Base-by-base conservation (phyloP, 2,888 invertebrate genomes). In the Zelleria hepariella region DNA sequence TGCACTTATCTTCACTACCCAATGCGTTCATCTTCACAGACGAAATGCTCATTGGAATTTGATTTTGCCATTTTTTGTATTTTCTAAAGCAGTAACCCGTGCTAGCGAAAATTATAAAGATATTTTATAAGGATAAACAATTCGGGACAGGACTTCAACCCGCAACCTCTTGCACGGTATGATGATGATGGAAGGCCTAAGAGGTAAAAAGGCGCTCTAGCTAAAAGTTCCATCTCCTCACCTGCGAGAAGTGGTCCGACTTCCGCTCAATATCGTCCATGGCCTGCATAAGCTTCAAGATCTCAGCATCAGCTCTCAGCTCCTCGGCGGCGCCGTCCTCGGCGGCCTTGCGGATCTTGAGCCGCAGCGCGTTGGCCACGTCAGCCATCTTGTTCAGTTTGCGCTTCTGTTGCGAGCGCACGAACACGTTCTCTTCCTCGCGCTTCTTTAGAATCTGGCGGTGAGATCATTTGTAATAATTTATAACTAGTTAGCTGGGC, bases 391-490 rank as follows among this genome's bases (percentile, higher is more conserved):
- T 94, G 66, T 94, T 94, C 5, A 95, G 88, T 65, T 93, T 91
- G 7, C 94, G 90, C 69, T 95, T 95, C 69, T 95, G 95, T 67
- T 95, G 93, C 57, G 93, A 94, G 70, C 93, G 92, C 5, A 96
- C 93, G 51, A 94, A 92, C 0, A 93, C 88, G 74, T 95, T 96
- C 78, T 98, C 97, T 66, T 96, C 96, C 77, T 97, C 96, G 2
- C 96, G 91, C 71, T 94, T 95, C 79, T 94, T 95, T 54, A 98
- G 78, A 7, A 96, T 92, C 89, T 89, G 53, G 3, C 64, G 68
- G 47, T 15, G 32, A 15, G 32, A 15, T 10, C 5, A 42, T 42
- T 7, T 42, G 32, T 42, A 15, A n/a, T n/a, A n/a, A n/a, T n/a
- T n/a, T n/a, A n/a, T n/a, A n/a, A n/a, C n/a, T n/a, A n/a, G n/a